phyloP scores from a whole-genome alignment of 2,797 vertebrate genomes.

The Chaenodraco wilsoni region DNA sequence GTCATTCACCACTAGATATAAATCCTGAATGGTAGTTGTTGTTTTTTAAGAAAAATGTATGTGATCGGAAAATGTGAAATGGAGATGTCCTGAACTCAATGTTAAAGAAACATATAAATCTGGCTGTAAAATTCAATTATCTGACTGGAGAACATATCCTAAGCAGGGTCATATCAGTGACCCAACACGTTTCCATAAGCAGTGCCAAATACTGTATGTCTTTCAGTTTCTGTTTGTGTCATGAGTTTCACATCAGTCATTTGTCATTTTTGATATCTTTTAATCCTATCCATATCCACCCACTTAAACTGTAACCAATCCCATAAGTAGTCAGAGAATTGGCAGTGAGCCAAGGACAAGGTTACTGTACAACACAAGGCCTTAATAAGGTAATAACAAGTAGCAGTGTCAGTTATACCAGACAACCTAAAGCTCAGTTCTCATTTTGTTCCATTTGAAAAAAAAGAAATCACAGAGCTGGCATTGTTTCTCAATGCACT shows the following conservation, averaged over 20 bases:
- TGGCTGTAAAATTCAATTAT: not conserved
- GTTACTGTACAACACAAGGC: not conserved
- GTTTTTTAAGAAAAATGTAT: not conserved
- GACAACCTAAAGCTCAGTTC: not conserved
- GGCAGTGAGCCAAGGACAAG: slow-evolving; percentile 5
- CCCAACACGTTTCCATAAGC: not conserved
- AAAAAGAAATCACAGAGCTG: not conserved
- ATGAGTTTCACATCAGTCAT: slow-evolving; percentile 4
- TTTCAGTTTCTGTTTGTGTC: slow-evolving; percentile 5
- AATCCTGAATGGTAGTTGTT: too few relatives aligned
- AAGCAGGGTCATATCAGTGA: not conserved
- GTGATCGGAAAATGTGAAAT: not conserved
- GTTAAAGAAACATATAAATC: not conserved
- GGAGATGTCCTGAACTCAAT: not conserved
- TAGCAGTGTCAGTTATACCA: not conserved
- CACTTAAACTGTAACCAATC: slow-evolving; percentile 8
- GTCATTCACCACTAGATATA: too few relatives aligned
- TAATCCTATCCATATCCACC: slow-evolving; percentile 11
- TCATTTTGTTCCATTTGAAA: not conserved
- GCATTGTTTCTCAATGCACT: not conserved
- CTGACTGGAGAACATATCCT: not conserved
- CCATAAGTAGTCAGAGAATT: not conserved
- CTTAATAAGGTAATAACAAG: not conserved
- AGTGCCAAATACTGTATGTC: not conserved
- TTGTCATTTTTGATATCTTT: not conserved